These are phyloP conservation scores for Takifugu rubripes DNA, from an alignment of 2,797 vertebrate species.

Conservation along the genomic window DNA sequence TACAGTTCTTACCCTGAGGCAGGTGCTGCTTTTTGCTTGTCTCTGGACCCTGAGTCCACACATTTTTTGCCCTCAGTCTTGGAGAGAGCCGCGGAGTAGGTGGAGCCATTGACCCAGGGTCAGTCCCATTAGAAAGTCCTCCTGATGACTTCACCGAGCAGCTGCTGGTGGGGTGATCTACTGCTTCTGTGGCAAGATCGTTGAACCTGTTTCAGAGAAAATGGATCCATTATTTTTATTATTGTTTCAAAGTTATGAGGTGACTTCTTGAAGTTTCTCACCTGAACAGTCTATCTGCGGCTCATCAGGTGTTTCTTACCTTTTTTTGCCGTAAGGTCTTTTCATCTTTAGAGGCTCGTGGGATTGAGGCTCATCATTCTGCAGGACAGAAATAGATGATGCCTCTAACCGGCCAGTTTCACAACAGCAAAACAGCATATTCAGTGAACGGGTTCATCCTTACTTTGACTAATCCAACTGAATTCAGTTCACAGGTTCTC, in stretches of 20 bases:
- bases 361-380: slow-evolving; percentile 54
- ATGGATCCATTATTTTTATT: background rate
- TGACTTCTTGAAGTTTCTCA: background rate
- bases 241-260: background rate
- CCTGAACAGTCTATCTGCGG: too few species aligned
- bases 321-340: slow-evolving; percentile 63
- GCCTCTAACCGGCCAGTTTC: too few species aligned
- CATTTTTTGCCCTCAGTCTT: slow-evolving; percentile 35
- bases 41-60: slow-evolving; percentile 46
- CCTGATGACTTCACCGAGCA: slow-evolving; percentile 59
- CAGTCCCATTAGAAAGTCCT: slow-evolving; percentile 58
- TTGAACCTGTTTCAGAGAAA: slow-evolving; percentile 56
- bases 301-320: slow-evolving; percentile 44
- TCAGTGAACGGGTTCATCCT: slow-evolving; percentile 5
- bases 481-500: slow-evolving; percentile 32
- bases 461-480: slow-evolving; percentile 47
- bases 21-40: slow-evolving; percentile 32
- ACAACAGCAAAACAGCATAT: background rate
- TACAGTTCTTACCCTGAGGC: slow-evolving; percentile 53
- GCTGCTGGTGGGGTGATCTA: slow-evolving; percentile 59
- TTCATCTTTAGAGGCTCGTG: slow-evolving; percentile 63
- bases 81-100: slow-evolving; percentile 51
- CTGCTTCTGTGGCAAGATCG: slow-evolving; percentile 59
- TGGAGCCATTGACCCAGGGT: slow-evolving; percentile 35
- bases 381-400: slow-evolving; percentile 13